Base-by-base conservation (phyloP, 2,888 invertebrate genomes). In the Blastobasis lacticolella region DNA sequence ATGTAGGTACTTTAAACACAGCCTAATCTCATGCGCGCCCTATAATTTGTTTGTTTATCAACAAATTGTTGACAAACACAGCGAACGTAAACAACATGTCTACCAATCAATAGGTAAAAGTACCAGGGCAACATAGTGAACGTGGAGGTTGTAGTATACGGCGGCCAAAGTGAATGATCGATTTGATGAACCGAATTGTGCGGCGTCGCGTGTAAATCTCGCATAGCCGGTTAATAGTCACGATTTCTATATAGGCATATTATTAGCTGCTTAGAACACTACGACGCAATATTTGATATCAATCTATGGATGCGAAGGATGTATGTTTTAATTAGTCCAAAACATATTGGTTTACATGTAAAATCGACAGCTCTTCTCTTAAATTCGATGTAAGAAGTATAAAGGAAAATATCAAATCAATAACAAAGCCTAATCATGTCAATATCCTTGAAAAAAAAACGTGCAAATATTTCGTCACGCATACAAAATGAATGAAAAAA, bases 391-490 rank as follows among this genome's bases (percentile, higher is more conserved):
- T 23, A 23, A 23, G 23, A 23, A 23, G 1, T 23, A 23, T 2
- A 23, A 23, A 23, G 23, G 23, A 23, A 23, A 23, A 23, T 23
- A n/a, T 45, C 45, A 52, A 61, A 51, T 52, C 49, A 49, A 59
- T 54, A 60, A 58, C 53, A 41, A 61, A 57, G 57, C 49, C 4
- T 49, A 46, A 52, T 50, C 50, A 48, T 54, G 53, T 44, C 46
- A 53, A 60, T 56, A 62, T 63, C 65, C 63, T 65, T 64, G 63
- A 63, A 62, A 58, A 62, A 61, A 73, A 71, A 69, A 41, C 61
- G 67, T 68, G 63, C 62, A 23, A 66, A 57, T 61, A 49, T 74
- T 75, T 75, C 71, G 64, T 68, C 71, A 73, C 68, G 67, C 67
- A 67, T 69, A 72, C 69, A 69, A 66, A 63, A 63, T 62, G 62